A percentile compares a stretch with the other conserved stretches of the same genome.
Conservation (phyloP, 2,113 vertebrate species). For the Gymnorhina tibicen region DNA sequence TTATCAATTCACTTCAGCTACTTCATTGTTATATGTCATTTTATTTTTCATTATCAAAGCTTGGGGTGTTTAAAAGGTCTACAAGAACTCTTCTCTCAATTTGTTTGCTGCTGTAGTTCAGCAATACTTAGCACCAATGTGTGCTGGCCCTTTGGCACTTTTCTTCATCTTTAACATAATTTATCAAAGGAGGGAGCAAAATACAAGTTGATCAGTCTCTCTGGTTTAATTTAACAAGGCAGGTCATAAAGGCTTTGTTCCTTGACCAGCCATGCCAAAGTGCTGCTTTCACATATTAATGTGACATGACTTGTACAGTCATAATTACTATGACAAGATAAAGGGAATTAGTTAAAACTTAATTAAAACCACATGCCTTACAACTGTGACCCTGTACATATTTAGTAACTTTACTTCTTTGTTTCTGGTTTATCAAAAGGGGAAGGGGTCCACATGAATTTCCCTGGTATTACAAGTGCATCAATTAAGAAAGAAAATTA, state of each 20-base stretch:
- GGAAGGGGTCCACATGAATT: neutral
- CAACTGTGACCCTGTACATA: conserved; percentile 39
- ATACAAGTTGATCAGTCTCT: conserved; percentile 49
- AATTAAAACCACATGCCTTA: conserved; percentile 69
- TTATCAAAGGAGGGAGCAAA: conserved; percentile 59
- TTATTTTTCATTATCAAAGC: neutral
- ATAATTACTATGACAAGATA: conserved; percentile 72
- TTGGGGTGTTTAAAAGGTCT: neutral
- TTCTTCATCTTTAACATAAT: conserved; percentile 57
- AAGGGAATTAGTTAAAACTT: conserved; percentile 75
- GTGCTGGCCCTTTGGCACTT: conserved; percentile 8
- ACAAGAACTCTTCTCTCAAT: neutral
- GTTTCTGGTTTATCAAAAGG: conserved; percentile 28
- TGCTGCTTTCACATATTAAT: conserved; percentile 67
- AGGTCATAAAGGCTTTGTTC: conserved; percentile 58
- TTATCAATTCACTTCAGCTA: neutral
- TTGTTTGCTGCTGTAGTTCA: conserved; percentile 27
- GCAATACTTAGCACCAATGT: neutral
- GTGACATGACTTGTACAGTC: conserved; percentile 61
- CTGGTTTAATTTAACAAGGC: conserved; percentile 65
- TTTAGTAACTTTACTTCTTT: conserved; percentile 55
- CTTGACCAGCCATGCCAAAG: conserved; percentile 51
- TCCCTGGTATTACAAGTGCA: neutral
- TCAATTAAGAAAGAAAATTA: conserved; percentile 54
- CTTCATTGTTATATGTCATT: neutral